Base-by-base conservation (phyloP, 92 coral and sea anemone genomes). In the Epizoanthus fatuus region DNA sequence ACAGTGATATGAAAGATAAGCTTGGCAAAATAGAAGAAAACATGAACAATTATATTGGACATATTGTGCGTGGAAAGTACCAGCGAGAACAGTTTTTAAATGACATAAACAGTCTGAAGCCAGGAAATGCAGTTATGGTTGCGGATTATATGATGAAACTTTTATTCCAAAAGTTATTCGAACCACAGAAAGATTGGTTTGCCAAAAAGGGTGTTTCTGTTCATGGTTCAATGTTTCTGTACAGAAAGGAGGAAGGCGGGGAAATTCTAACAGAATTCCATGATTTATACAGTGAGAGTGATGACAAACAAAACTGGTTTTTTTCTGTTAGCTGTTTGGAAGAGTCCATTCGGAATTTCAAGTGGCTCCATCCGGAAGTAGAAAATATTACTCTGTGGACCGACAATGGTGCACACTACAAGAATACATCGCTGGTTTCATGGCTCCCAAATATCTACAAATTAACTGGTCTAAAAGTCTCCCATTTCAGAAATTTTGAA, bases 381-480 rank as follows among this genome's bases (percentile, higher is more conserved):
- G 16, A 56, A 11, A 7, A 17, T 9, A 11, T 60, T 0, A 55
- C 67, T 54, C 82, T 92, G 19, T 92, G 90, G 95, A 72, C 95
- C 15, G 92, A 92, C 81, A 92, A 92, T 89, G 93, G 95, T 10
- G 72, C 93, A 57, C 91, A 85, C 53, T 92, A 89, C 81, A 86
- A 89, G 51, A 92, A 89, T 78, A 81, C 93, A 9, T 58, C 72
- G 8, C 70, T 91, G 60, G 63, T 87, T 39, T 20, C 76, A 74
- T 79, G 85, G 90, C 51, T 88, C 4, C 73, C 54, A 42, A 37
- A 69, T n/a, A 16, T 63, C 4, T 32, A 52, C 5, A 74, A 84
- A 47, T 2, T 56, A 15, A 80, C 84, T 17, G 88, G 83, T 40
- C 54, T 92, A 10, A 15, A 75, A 57, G 49, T 92, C 20, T 44